phyloP scores from a whole-genome alignment of 2,113 vertebrate genomes.

The Piliocolobus tephrosceles region DNA sequence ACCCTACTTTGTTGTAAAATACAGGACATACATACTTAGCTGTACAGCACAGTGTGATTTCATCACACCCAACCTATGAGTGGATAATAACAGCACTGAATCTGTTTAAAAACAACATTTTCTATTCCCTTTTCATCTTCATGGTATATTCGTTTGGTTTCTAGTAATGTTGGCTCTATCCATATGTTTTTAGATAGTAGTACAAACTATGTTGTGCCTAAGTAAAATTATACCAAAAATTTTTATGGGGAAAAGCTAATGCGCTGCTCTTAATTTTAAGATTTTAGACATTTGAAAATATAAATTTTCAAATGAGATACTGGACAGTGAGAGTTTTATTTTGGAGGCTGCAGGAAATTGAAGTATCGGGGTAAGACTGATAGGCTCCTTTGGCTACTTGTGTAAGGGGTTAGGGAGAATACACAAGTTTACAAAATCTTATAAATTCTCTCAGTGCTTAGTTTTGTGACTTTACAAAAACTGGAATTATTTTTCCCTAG shows the following conservation, averaged over 20 bases:
- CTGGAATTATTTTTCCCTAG: constrained; percentile 33
- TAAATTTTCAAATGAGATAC: background rate
- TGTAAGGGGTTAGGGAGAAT: background rate
- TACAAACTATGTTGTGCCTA: background rate
- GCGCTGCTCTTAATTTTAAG: background rate
- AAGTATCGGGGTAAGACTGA: background rate
- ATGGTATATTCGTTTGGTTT: background rate
- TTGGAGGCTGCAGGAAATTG: background rate
- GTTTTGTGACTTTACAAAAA: constrained; percentile 23
- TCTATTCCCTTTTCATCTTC: constrained; percentile 12
- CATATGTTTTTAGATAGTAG: constrained; percentile 65
- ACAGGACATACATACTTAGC: background rate
- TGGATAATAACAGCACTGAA: background rate
- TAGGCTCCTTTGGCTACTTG: background rate
- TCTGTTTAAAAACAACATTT: background rate
- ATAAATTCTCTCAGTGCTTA: background rate
- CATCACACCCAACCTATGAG: background rate
- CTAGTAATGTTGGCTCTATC: constrained; percentile 1
- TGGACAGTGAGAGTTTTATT: constrained; percentile 20
- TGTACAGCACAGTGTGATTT: background rate
- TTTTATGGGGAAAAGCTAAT: constrained; percentile 11
- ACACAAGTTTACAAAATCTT: background rate
- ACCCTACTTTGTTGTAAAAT: background rate
- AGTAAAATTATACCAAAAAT: constrained; percentile 44
- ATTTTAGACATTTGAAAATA: constrained; percentile 41